Evolutionary conservation across 2,113 vertebrate genomes (phyloP).

Genomic region (Crotalus viridis): DNA sequence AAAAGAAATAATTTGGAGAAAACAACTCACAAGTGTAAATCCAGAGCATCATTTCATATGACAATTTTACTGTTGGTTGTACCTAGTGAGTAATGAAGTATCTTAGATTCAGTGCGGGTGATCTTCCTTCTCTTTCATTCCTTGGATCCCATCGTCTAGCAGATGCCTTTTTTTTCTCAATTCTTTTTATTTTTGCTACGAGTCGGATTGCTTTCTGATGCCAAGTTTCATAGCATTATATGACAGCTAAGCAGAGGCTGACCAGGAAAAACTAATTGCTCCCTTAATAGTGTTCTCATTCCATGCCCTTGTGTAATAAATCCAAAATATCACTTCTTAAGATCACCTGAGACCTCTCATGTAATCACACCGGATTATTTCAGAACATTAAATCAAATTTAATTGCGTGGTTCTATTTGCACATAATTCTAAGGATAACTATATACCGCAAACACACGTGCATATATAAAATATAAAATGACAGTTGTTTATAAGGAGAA

Average conservation of each 20-base stretch:
- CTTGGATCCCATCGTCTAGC: background rate
- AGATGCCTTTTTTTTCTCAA: background rate
- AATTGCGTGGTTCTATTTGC: slow-evolving; percentile 62
- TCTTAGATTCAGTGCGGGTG: background rate
- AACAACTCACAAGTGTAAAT: background rate
- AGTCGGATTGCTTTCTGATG: slow-evolving; percentile 5
- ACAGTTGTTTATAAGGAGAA: slow-evolving; percentile 42
- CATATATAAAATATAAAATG: slow-evolving; percentile 25
- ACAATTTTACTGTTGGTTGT: background rate
- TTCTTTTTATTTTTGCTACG: background rate
- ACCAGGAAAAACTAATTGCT: slow-evolving; percentile 54
- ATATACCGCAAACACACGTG: background rate
- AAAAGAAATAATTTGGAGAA: background rate
- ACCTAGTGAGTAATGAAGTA: background rate
- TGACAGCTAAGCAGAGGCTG: slow-evolving; percentile 34
- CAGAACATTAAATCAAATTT: slow-evolving; percentile 60
- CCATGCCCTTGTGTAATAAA: slow-evolving; percentile 43
- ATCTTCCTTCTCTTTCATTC: background rate
- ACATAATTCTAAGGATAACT: slow-evolving; percentile 52
- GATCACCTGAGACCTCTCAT: slow-evolving; percentile 52
- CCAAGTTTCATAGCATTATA: slow-evolving; percentile 33
- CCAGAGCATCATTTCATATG: background rate
- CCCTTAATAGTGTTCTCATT: slow-evolving; percentile 47
- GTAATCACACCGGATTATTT: slow-evolving; percentile 59
- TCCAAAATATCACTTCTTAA: slow-evolving; percentile 50